Conservation (phyloP, 2,888 invertebrate species). For the Mayetiola destructor region DNA sequence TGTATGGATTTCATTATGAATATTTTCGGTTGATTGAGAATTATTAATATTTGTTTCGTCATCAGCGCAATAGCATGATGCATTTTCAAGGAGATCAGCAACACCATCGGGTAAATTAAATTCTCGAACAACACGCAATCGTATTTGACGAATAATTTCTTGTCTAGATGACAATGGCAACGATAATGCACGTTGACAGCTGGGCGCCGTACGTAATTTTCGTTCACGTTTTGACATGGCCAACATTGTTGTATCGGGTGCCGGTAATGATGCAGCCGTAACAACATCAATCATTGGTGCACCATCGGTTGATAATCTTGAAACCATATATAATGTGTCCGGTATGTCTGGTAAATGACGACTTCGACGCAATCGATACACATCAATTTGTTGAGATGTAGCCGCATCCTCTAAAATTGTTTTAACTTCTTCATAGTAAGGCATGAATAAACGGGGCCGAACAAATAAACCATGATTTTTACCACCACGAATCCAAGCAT, state of each 20-base stretch:
- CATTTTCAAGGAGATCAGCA: constrained; percentile 56
- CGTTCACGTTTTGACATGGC: constrained; percentile 75
- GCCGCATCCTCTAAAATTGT: constrained; percentile 69
- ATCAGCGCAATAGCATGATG: constrained; percentile 26
- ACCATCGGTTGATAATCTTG: constrained; percentile 29
- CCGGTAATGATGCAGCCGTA: constrained; percentile 50
- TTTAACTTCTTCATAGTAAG: constrained; percentile 90
- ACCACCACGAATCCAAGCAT: constrained; percentile 67
- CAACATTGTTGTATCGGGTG: constrained; percentile 61
- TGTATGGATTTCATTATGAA: constrained; percentile 13
- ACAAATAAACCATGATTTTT: constrained; percentile 58
- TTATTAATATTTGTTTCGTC: constrained; percentile 23
- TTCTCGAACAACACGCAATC: constrained; percentile 82
- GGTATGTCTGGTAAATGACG: constrained; percentile 72
- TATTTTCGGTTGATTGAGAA: constrained; percentile 19
- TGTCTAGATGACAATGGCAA: constrained; percentile 61
- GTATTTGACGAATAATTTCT: constrained; percentile 63
- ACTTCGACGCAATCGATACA: constrained; percentile 52
- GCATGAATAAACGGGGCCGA: constrained; percentile 81
- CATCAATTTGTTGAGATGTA: constrained; percentile 56
- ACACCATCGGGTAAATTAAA: constrained; percentile 84
- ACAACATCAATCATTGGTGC: constrained; percentile 45
- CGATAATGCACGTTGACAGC: constrained; percentile 63
- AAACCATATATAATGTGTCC: constrained; percentile 83
- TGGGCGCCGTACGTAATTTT: constrained; percentile 63